Conservation (phyloP, 2,888 invertebrate species). For the Aricia artaxerxes region DNA sequence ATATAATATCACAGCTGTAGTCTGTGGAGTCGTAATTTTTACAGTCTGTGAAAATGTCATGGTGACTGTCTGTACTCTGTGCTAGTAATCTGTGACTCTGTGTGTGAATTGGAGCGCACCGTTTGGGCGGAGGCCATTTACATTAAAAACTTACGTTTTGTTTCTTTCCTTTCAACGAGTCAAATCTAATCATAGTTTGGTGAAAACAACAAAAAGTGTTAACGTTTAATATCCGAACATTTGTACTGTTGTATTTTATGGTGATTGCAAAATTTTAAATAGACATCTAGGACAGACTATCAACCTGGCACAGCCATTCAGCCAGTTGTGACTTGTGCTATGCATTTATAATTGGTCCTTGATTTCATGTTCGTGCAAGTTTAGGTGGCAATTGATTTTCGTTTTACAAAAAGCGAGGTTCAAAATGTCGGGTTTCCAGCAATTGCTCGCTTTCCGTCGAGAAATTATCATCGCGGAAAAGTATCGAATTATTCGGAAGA, state of each 20-base stretch:
- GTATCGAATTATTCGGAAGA: conserved; percentile 96
- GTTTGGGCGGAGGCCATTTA: conserved; percentile 44
- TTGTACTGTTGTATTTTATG: conserved; percentile 45
- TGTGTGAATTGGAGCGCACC: conserved; percentile 43
- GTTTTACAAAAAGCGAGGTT: conserved; percentile 35
- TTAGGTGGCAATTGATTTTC: conserved; percentile 33
- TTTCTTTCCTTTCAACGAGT: conserved; percentile 47
- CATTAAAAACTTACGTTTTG: conserved; percentile 42
- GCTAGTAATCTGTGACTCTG: neutral
- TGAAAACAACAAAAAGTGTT: conserved; percentile 47
- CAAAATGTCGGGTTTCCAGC: conserved; percentile 49
- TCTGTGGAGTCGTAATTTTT: too few species aligned
- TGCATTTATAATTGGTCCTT: conserved; percentile 40
- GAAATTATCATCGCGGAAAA: conserved; percentile 84
- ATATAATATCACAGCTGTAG: too few species aligned
- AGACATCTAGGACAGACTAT: conserved; percentile 40
- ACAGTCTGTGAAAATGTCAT: too few species aligned
- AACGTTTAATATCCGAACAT: conserved; percentile 48
- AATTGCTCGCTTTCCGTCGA: conserved; percentile 45
- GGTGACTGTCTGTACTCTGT: neutral
- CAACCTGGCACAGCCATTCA: conserved; percentile 36
- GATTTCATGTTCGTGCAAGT: conserved; percentile 39
- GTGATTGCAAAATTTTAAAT: conserved; percentile 39
- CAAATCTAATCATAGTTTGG: conserved; percentile 35
- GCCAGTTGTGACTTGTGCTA: conserved; percentile 37